Base-by-base conservation (phyloP, 1,140 invertebrate genomes). In the Agrilus planipennis region DNA sequence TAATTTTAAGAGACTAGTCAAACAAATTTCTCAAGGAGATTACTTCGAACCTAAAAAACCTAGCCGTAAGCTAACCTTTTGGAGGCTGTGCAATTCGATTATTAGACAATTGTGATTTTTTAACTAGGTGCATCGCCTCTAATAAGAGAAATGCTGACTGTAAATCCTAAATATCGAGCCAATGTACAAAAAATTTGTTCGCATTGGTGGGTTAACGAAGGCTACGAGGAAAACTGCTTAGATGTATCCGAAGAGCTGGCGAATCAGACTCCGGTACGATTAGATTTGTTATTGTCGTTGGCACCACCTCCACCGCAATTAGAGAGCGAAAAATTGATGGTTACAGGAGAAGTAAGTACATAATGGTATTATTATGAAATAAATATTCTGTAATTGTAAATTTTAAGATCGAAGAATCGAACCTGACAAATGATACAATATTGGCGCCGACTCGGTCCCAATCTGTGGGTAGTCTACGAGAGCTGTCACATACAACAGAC, bases 31-130 rank as follows among this genome's bases (percentile, higher is more conserved):
- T 41, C 80, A 86, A 57, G 92, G 92, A 3, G 89, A 94, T 64
- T 99, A 97, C 65, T 96, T 89, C 58, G 92, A 98, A 65, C 94
- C 94, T 10, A 85, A 90, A 51, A 87, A 81, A 53, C 88, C 88
- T 22, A 95, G 94, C 47, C 79, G 88, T 91, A 64, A 68, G 79
- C 12, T 31, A 4, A 31, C 15, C 7, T 31, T 31, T 31, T 7
- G 22, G 22, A 6, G n/a, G 22, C 5, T 25, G n/a, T 25, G n/a
- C 5, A 6, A 25, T 25, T 25, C n/a, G 22, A 25, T 17, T 34
- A 16, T 40, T 40, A n/a, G n/a, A n/a, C n/a, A n/a, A n/a, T n/a
- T n/a, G n/a, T n/a, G n/a, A n/a, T n/a, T n/a, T n/a, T 45, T 39
- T 46, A 71, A n/a, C 34, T 62, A 85, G 89, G 83, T 50, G 93